These are phyloP conservation scores for Boulengeromyrus knoepffleri DNA, from an alignment of 2,113 vertebrate species.

Conservation along the genomic window DNA sequence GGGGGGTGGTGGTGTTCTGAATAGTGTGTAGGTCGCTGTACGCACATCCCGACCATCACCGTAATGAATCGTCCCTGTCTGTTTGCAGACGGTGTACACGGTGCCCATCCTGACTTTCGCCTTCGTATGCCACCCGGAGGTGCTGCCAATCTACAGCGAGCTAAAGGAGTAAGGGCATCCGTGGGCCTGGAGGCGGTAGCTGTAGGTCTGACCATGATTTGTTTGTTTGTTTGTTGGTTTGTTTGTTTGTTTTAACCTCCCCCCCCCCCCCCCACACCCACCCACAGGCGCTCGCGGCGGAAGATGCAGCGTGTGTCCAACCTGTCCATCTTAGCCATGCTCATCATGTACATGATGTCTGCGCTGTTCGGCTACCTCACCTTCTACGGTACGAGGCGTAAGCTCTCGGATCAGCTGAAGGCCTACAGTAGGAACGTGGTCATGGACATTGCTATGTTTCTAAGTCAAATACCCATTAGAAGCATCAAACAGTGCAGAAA, in stretches of 20 bases:
- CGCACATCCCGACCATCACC: background rate
- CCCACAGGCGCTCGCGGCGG: constrained; percentile 69
- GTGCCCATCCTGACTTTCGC: constrained; percentile 94
- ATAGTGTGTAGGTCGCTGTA: background rate
- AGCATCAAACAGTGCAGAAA: background rate
- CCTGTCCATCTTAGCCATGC: constrained; percentile 87
- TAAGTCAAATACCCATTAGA: background rate
- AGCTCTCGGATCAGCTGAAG: background rate
- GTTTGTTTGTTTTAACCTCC: background rate
- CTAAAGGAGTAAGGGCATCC: constrained; percentile 80
- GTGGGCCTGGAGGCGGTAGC: background rate
- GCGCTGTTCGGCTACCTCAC: constrained; percentile 92
- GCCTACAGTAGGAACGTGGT: background rate
- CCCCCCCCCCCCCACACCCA: background rate
- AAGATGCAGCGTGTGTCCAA: constrained; percentile 94
- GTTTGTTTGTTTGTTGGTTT: background rate
- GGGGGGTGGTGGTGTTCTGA: background rate
- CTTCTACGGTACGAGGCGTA: constrained; percentile 75
- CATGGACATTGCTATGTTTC: background rate
- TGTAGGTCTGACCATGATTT: background rate
- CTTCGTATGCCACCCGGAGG: constrained; percentile 95
- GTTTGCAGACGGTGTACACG: constrained; percentile 84
- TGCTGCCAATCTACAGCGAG: constrained; percentile 97
- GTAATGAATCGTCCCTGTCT: constrained; percentile 42
- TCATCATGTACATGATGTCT: constrained; percentile 88